These are phyloP conservation scores for Struthidea cinerea DNA, from an alignment of 2,113 vertebrate species.

Conservation along the genomic window DNA sequence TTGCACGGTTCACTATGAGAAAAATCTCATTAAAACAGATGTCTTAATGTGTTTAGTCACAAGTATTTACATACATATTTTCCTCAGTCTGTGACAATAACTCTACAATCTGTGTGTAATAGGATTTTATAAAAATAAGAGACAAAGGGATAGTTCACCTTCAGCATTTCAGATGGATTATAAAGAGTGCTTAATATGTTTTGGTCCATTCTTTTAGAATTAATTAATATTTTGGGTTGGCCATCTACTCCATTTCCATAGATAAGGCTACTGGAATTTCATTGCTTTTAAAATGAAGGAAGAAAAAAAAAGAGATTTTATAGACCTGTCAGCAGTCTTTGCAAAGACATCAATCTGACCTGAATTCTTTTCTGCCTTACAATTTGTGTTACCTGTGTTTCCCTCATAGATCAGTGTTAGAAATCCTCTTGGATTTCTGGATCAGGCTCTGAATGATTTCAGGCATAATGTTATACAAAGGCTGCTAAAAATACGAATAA, in stretches of 20 bases:
- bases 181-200: not conserved
- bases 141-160: not conserved
- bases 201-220: not conserved
- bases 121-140: not conserved
- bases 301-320: not conserved
- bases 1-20: not conserved
- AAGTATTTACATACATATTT: not conserved
- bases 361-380: not conserved
- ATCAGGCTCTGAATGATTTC: not conserved
- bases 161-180: not conserved
- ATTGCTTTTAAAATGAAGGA: not conserved
- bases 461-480: not conserved
- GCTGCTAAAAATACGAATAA: not conserved
- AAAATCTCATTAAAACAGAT: not conserved
- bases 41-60: not conserved
- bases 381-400: not conserved
- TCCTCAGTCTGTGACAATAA: not conserved
- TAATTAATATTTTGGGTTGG: not conserved
- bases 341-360: not conserved
- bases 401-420: not conserved
- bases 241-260: not conserved
- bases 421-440: not conserved
- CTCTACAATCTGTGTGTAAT: not conserved
- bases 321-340: not conserved
- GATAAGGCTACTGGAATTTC: not conserved